Evolutionary conservation across 2,113 vertebrate genomes (phyloP), one percentile per base, ranked within the genome.

Genomic region (Meles meles): DNA sequence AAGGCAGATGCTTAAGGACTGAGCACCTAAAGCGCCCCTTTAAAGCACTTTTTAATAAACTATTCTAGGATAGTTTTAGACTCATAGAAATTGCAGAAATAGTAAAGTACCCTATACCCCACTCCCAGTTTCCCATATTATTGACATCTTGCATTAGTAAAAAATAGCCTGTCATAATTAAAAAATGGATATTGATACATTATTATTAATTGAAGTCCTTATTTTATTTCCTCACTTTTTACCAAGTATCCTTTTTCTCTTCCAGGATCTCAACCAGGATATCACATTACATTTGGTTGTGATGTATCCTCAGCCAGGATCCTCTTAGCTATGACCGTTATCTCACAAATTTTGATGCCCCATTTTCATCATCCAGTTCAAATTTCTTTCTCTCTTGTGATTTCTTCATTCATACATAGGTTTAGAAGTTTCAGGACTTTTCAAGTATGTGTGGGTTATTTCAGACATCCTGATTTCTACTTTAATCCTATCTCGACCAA

Each of bases 321-420:
- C 67, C 55, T 76, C 44, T 47, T n/a, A 69, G 44, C 57, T 84
- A 55, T 67, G 25, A 85, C 71, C 47, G 31, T 69, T 47, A 86
- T 49, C 20, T 29, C 39, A 61, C 81, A 86, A 80, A 86, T 95
- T 42, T 34, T 80, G 79, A 79, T 59, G 49, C 10, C 8, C 1
- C 27, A 95, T 39, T 91, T 95, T 80, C 55, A 95, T 69, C 25
- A 79, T 34, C 44, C 12, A 90, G 80, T 77, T 95, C 79, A 95
- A 95, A 83, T 74, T 55, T 83, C n/a, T 89, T 63, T 55, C 23
- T 84, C n/a, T 63, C 65, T 89, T 63, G 69, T 76, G 37, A 84
- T 44, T 77, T 84, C 31, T 90, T 65, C 20, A 34, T 88, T 47
- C 17, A 39, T 34, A 85, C 47, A 65, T 1, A 47, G 18, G 67